A percentile compares a stretch with the other conserved stretches of the same genome.
Evolutionary conservation across 2,888 invertebrate genomes (phyloP).

Genomic region (Acanthosepion lycidas): DNA sequence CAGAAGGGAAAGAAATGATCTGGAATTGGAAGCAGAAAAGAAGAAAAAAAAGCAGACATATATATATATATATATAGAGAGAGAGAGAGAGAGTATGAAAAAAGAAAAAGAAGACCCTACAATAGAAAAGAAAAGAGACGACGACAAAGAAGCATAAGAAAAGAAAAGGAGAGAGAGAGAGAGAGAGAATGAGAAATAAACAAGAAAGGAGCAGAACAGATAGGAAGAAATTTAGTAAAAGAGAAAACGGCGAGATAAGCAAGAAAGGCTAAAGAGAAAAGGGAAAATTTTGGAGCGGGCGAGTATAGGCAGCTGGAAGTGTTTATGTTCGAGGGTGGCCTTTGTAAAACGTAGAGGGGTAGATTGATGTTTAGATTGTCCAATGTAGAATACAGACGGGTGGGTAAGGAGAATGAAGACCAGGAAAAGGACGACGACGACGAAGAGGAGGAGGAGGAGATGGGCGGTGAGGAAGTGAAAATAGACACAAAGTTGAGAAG

Average conservation of each 20-base stretch:
- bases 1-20: too few species aligned
- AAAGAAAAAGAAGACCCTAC: too few species aligned
- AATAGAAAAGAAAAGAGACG: neutral
- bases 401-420: neutral
- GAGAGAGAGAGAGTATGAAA: too few species aligned
- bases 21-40: too few species aligned
- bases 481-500: too few species aligned
- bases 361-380: neutral
- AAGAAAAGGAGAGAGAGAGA: neutral
- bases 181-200: neutral
- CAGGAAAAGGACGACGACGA: neutral
- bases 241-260: neutral
- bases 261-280: neutral
- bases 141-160: neutral
- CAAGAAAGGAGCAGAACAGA: too few species aligned
- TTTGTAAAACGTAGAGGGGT: neutral
- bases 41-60: too few species aligned
- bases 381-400: neutral
- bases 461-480: neutral
- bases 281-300: neutral
- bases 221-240: too few species aligned
- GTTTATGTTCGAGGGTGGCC: slow-evolving; percentile 23
- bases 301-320: neutral
- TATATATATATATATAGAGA: too few species aligned
- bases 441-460: neutral